Conservation (phyloP, 1,140 invertebrate species). For the Philaenus spumarius region DNA sequence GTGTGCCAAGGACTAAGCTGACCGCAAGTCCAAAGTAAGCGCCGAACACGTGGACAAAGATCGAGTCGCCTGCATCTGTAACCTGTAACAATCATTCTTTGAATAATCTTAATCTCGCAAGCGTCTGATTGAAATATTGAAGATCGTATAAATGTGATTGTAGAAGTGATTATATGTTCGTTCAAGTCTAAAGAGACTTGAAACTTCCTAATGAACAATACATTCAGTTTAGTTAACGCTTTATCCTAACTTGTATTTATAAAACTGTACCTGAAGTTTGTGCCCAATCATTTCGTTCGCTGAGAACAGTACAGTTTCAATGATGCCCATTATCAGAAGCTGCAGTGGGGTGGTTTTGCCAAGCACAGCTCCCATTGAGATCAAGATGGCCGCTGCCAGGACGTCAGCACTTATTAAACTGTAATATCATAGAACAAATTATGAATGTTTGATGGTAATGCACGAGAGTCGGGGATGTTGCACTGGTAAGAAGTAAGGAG, state of each 20-base stretch:
- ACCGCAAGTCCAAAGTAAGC: constrained; percentile 91
- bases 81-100: too few species aligned
- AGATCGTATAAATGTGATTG: too few species aligned
- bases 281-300: constrained; percentile 58
- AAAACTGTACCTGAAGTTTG: constrained; percentile 40
- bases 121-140: too few species aligned
- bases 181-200: too few species aligned
- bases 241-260: too few species aligned
- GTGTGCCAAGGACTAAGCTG: constrained; percentile 58
- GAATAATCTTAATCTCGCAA: too few species aligned
- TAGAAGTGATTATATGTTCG: too few species aligned
- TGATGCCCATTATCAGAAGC: constrained; percentile 72
- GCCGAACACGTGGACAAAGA: constrained; percentile 90
- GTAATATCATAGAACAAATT: constrained; percentile 21
- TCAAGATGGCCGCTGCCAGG: constrained; percentile 80
- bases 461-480: too few species aligned
- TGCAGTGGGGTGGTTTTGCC: constrained; percentile 82
- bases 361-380: constrained; percentile 86
- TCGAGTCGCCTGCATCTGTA: constrained; percentile 77
- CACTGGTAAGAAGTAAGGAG: too few species aligned
- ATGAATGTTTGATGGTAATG: too few species aligned
- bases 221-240: too few species aligned
- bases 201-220: too few species aligned
- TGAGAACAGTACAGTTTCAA: constrained; percentile 73
- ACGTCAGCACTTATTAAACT: constrained; percentile 80